These are phyloP conservation scores for Fringilla coelebs DNA, from an alignment of 2,797 vertebrate species.

Conservation along the genomic window DNA sequence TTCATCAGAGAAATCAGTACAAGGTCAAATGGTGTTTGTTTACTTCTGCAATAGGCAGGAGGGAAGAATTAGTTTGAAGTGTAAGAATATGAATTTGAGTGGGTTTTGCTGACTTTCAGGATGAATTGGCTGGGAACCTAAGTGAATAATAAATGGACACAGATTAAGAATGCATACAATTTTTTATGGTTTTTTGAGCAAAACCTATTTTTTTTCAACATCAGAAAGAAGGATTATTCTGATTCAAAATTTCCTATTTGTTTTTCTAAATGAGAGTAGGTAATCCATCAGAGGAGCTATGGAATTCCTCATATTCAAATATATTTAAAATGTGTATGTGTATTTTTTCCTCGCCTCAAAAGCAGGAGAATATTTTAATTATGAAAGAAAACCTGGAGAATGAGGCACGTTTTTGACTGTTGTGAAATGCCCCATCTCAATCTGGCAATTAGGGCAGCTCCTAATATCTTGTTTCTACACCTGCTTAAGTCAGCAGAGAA, in stretches of 20 bases:
- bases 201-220: not conserved
- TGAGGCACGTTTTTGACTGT: not conserved
- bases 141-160: not conserved
- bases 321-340: not conserved
- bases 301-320: not conserved
- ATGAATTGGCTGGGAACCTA: not conserved
- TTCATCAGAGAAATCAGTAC: constrained; percentile 40
- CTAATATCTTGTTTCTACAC: not conserved
- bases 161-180: not conserved
- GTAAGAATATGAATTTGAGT: not conserved
- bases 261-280: not conserved
- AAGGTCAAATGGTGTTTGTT: constrained; percentile 35
- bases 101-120: constrained; percentile 20
- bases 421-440: not conserved
- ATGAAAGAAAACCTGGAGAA: not conserved
- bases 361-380: not conserved
- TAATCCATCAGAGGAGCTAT: not conserved
- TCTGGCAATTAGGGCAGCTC: not conserved
- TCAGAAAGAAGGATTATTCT: not conserved
- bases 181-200: not conserved
- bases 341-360: not conserved
- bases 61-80: not conserved
- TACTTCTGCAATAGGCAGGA: not conserved
- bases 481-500: not conserved
- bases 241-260: not conserved